A percentile compares a stretch with the other conserved stretches of the same genome.
Conservation (phyloP, 2,113 vertebrate genomes). For the Antidorcas marsupialis region DNA sequence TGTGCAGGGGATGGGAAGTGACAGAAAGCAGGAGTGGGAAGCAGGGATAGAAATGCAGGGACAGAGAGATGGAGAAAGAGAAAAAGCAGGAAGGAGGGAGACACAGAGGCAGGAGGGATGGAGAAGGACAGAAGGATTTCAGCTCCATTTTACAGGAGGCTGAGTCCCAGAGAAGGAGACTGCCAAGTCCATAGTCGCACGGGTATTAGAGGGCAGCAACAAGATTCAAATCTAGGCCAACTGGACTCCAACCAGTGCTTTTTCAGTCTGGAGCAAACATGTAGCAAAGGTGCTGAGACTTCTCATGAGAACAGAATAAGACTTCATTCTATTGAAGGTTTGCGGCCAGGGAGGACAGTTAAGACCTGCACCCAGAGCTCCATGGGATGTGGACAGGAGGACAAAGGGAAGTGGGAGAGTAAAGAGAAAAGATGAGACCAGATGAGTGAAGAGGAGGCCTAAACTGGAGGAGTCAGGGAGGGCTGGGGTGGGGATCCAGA, state of each 20-base stretch:
- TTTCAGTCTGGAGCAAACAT: neutral
- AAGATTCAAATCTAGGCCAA: neutral
- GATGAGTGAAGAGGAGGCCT: neutral
- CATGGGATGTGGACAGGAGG: neutral
- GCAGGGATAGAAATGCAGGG: neutral
- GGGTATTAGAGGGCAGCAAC: neutral
- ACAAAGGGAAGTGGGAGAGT: too few relatives aligned
- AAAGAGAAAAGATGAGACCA: neutral
- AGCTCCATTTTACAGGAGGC: neutral
- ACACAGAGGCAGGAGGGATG: neutral
- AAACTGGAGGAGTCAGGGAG: neutral
- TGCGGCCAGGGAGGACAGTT: neutral
- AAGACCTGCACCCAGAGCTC: neutral
- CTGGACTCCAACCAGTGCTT: neutral
- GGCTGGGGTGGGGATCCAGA: neutral
- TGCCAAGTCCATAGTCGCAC: neutral
- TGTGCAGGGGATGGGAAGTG: neutral
- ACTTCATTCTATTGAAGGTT: neutral
- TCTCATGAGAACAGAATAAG: neutral
- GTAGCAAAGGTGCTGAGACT: neutral
- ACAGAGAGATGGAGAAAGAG: neutral
- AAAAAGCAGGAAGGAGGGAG: neutral
- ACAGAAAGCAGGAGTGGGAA: neutral
- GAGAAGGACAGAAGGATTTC: neutral
- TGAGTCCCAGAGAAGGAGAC: neutral